phyloP scores from a whole-genome alignment of 2,797 vertebrate species.

The Setipinna tenuifilis region DNA sequence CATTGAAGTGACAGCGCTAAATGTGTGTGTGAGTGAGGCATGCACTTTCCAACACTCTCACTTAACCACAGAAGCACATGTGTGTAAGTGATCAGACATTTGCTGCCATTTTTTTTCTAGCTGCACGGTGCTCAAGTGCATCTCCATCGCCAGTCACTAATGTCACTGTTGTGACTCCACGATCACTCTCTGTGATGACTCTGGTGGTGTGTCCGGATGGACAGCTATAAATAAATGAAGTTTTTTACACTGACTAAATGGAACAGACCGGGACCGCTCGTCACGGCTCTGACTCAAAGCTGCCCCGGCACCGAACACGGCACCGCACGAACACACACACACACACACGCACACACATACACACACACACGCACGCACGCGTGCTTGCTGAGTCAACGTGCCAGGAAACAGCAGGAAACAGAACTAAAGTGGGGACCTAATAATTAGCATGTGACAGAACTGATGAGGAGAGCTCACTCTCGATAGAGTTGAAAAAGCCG shows the following conservation, averaged over 20 bases:
- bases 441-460: background rate
- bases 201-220: background rate
- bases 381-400: background rate
- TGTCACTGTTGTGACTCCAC: background rate
- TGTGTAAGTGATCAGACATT: background rate
- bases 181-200: background rate
- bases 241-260: background rate
- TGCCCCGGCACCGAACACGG: background rate
- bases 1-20: background rate
- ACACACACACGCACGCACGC: too few species aligned
- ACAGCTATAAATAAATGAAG: background rate
- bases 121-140: background rate
- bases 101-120: background rate
- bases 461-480: background rate
- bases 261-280: background rate
- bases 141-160: background rate
- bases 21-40: background rate
- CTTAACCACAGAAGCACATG: background rate
- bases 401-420: background rate
- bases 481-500: background rate
- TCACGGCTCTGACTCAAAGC: background rate
- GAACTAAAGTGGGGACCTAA: background rate
- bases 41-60: background rate
- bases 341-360: too few species aligned
- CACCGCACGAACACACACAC: background rate